Base-by-base conservation (phyloP, 2,797 vertebrate genomes). In the Neoniphon sammara region DNA sequence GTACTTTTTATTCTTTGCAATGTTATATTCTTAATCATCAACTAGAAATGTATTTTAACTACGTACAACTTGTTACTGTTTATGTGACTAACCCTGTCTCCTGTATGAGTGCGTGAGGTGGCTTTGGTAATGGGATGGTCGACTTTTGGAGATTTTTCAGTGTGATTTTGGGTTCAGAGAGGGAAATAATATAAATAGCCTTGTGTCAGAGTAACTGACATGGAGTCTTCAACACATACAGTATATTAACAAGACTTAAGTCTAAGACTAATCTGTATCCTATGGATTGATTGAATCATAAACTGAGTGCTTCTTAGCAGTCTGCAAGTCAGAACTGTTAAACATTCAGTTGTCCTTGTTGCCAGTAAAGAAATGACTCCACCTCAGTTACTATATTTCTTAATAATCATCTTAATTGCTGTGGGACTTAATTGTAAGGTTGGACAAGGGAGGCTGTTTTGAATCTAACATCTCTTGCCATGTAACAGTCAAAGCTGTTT, bases 71-170 rank as follows among this genome's bases (percentile, higher is more conserved):
- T 89, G 64, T 65, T 68, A 64, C 58, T 91, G 60, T 90, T 74
- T 75, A 59, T 90, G 87, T 84, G 80, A 89, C 82, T 93, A 93
- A 93, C 86, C 57, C 10, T 93, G 78, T 90, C 46, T 89, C 68
- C 71, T 88, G 90, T 90, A 78, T 91, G 93, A 90, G 84, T 93
- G 92, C 88, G 89, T 89, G 90, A 85, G 87, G 87, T 91, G 84
- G 85, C 80, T 80, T 86, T 84, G 88, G 85, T 91, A 85, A 67
- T 87, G 82, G 85, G 88, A 83, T 85, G 85, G 70, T 70, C 80
- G 57, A 67, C n/a, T 64, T 86, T 58, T 56, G 21, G 61, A 59
- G 64, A 44, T 66, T 83, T 86, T 60, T 78, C 54, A 39, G 5
- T 31, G 53, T 80, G 85, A 77, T 86, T 62, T 57, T 60, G 63